Base-by-base conservation (phyloP, 2,888 invertebrate genomes). In the Mimumesa dahlbomi region DNA sequence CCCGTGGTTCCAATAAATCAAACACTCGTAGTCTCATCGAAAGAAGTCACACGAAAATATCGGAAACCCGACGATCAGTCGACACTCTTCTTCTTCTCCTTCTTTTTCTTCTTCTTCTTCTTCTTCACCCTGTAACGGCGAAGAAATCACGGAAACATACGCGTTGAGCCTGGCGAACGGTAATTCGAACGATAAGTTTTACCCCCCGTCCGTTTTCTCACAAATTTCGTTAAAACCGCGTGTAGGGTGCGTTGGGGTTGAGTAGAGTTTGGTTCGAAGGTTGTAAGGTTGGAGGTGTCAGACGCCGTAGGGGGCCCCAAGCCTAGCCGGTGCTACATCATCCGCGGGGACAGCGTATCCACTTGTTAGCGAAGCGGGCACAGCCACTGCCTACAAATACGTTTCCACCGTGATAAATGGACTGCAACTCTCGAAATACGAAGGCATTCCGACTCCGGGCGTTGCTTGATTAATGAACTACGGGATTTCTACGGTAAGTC, bases 381-480 rank as follows among this genome's bases (percentile, higher is more conserved):
- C 79, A 83, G 86, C 85, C 85, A 87, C 87, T 83, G 83, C 84
- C 86, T 87, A 87, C 86, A 86, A 88, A 87, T 88, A 86, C 85
- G 85, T 86, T 86, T 86, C 82, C 83, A 63, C 61, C 68, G 80
- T 87, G 88, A 88, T 88, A 87, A 88, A 88, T 88, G 87, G 86
- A 88, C 88, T 88, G 84, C 85, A 86, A 85, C 85, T 84, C 87
- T 86, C 87, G 86, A 88, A 87, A 88, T 88, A 87, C 86, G 84
- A 83, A 85, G 83, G 86, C 85, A 87, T 87, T 87, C 86, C 86
- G 79, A 87, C 86, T 84, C 81, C 87, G 85, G 86, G 86, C 86
- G 84, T 85, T 86, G 77, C 82, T 85, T 88, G 88, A 88, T 88
- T 87, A 88, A 87, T 88, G 87, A 87, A 88, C 87, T 88, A 80